These are phyloP conservation scores for Nyctereutes procyonoides DNA, from an alignment of 2,113 vertebrate species.

Conservation along the genomic window DNA sequence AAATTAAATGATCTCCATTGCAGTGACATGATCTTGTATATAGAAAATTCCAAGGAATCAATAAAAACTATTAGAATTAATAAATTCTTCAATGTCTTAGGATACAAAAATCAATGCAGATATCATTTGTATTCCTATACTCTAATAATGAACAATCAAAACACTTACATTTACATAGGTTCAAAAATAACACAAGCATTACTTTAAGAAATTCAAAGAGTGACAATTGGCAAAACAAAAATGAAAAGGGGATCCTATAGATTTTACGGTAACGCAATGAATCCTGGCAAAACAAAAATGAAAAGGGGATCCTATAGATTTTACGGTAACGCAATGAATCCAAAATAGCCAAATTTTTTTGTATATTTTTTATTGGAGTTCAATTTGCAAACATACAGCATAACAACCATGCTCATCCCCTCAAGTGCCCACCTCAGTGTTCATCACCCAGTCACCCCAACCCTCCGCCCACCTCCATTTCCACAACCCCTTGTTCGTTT, in stretches of 20 bases:
- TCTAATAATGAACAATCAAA: not conserved
- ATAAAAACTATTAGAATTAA: not conserved
- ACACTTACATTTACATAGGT: not conserved
- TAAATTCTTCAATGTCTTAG: not conserved
- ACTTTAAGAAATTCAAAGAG: not conserved
- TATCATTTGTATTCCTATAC: not conserved
- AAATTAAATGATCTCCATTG: not conserved
- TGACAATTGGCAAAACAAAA: not conserved
- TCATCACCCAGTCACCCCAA: too few relatives aligned
- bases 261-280: not conserved
- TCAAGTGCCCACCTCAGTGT: too few relatives aligned
- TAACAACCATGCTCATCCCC: too few relatives aligned
- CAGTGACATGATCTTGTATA: not conserved
- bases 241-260: not conserved
- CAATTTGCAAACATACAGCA: too few relatives aligned
- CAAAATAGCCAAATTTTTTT: not conserved
- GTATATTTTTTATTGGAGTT: too few relatives aligned
- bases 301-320: not conserved
- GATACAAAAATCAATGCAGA: not conserved
- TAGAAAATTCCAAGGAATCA: not conserved
- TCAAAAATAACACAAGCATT: not conserved
- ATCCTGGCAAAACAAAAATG: not conserved
- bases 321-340: not conserved
- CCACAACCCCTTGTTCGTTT: too few relatives aligned
- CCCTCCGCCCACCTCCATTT: too few relatives aligned